phyloP scores from a whole-genome alignment of 1,140 invertebrate species.

The Cotesia typhae region DNA sequence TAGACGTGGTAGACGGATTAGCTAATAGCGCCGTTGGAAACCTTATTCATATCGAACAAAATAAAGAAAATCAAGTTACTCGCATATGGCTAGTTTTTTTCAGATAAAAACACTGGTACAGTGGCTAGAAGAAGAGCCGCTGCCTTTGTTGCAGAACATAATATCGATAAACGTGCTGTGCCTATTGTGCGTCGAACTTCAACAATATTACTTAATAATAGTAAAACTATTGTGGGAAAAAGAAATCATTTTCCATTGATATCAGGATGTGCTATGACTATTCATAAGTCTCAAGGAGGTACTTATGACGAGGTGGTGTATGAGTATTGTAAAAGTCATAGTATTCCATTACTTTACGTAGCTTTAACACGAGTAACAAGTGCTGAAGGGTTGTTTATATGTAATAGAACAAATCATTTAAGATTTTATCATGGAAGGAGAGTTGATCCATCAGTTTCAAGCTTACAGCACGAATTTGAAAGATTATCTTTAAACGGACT shows the following conservation, averaged over 20 bases:
- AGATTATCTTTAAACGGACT: neutral
- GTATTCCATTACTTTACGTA: no score
- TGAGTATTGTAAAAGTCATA: no score
- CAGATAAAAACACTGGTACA: slow-evolving; percentile 41
- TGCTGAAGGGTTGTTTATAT: no score
- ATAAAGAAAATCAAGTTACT: slow-evolving; percentile 40
- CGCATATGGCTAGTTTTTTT: slow-evolving; percentile 42
- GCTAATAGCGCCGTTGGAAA: slow-evolving; percentile 54
- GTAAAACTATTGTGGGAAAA: slow-evolving; percentile 48
- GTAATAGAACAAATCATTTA: slow-evolving; percentile 34
- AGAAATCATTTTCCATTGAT: slow-evolving; percentile 50
- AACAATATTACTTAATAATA: slow-evolving; percentile 46
- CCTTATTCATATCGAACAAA: slow-evolving; percentile 48
- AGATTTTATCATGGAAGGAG: slow-evolving; percentile 35
- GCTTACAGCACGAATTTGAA: neutral
- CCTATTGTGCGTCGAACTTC: slow-evolving; percentile 45
- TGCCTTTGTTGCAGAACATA: slow-evolving; percentile 17
- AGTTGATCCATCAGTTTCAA: neutral
- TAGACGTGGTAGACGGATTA: slow-evolving; percentile 54
- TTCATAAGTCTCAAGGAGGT: slow-evolving; percentile 13
- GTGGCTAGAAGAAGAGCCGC: slow-evolving; percentile 7
- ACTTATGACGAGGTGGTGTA: no score
- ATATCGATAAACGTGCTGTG: slow-evolving; percentile 33
- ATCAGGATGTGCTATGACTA: slow-evolving; percentile 48
- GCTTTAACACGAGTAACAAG: no score